A percentile compares a stretch with the other conserved stretches of the same genome.
Evolutionary conservation across 2,113 vertebrate species (phyloP).

Genomic region (Cinclus mexicanus): DNA sequence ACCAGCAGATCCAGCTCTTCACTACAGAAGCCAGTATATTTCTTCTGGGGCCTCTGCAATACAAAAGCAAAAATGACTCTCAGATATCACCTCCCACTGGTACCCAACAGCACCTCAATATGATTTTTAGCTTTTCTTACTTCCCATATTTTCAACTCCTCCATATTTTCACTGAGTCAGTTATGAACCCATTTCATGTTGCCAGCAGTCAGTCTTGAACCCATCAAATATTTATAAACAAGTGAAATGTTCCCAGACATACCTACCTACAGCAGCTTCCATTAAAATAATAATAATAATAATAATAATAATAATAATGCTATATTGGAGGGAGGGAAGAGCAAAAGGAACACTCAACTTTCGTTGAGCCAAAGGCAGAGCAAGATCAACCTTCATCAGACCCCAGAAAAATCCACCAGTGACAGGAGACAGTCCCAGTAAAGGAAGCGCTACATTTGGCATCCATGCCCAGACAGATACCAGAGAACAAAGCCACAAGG

Average conservation of each 20-base stretch:
- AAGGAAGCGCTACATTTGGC: neutral
- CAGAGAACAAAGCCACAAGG: neutral
- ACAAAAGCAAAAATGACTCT: neutral
- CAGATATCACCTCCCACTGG: neutral
- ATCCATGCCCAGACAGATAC: neutral
- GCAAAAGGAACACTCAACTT: neutral
- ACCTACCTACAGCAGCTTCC: neutral
- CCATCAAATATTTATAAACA: neutral
- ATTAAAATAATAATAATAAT: neutral
- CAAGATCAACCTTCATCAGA: neutral
- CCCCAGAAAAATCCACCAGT: neutral
- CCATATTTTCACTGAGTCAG: neutral
- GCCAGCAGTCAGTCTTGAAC: neutral
- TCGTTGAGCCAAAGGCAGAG: neutral
- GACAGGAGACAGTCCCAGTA: neutral
- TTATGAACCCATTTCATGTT: neutral
- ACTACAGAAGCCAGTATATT: neutral
- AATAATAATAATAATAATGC: no score
- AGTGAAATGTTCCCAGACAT: neutral
- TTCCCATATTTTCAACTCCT: neutral
- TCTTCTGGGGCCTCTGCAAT: neutral
- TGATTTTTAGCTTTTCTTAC: neutral
- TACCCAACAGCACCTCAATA: neutral
- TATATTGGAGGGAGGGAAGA: neutral
- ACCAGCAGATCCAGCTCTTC: neutral